Percentiles rank a stretch among this genome's conserved stretches.
Conservation (phyloP, 2,113 vertebrate species). For the Lamprotornis superbus region DNA sequence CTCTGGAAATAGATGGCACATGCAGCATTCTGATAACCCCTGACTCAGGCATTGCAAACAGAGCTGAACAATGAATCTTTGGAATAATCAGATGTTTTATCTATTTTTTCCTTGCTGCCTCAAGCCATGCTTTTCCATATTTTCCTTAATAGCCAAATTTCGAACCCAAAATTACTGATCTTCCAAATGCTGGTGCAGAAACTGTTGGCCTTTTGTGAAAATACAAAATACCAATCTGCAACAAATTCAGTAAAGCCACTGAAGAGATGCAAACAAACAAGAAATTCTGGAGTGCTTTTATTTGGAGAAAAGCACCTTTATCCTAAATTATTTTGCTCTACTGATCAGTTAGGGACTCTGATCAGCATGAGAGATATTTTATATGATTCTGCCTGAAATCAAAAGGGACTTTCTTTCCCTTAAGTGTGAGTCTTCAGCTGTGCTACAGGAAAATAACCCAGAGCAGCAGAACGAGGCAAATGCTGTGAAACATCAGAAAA, state of each 20-base stretch:
- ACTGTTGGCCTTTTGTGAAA: background rate
- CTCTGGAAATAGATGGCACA: background rate
- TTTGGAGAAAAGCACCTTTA: background rate
- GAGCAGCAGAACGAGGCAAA: background rate
- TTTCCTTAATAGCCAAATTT: background rate
- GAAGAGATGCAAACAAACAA: background rate
- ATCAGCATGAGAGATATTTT: background rate
- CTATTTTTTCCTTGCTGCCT: background rate
- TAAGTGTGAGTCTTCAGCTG: background rate
- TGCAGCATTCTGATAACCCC: background rate
- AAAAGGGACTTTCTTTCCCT: background rate
- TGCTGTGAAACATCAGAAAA: background rate
- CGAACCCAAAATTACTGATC: background rate
- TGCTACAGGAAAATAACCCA: background rate
- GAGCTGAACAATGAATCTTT: background rate
- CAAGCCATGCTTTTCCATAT: background rate
- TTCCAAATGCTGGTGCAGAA: background rate
- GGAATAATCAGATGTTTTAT: background rate
- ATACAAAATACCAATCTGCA: background rate
- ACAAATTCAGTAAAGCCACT: background rate
- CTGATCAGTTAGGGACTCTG: background rate
- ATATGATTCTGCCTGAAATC: background rate
- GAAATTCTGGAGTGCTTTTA: background rate
- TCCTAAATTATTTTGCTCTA: background rate
- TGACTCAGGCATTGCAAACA: background rate